Evolutionary conservation across 2,113 vertebrate genomes (phyloP), one percentile per base, ranked within the genome.

Genomic region (Addax nasomaculatus): DNA sequence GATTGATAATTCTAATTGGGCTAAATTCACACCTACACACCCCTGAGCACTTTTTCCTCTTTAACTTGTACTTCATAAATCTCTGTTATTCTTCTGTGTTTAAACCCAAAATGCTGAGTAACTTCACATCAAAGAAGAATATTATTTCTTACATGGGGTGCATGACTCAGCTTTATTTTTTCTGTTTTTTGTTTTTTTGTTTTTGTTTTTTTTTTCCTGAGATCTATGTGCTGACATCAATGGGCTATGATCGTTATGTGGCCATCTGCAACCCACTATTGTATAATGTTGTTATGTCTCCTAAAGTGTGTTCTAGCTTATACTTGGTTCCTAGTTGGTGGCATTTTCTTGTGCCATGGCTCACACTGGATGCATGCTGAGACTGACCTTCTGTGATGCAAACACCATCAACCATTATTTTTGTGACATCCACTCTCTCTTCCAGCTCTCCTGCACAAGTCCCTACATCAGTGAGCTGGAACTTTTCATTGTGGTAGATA

Each of bases 361-460:
- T 0, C 96, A 96, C 45, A 97, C 90, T 1, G 93, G 90, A 16
- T 64, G 86, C 53, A 83, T 97, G 43, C 39, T 96, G 51, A 96
- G 95, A 21, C 62, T 96, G 78, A 93, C 16, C 7, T 97, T 97
- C 58, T 97, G 90, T 80, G 78, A 96, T 58, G 79, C 12, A 7
- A 95, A 89, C 9, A 51, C 19, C n/a, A 89, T 97, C 60, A 92
- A 96, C 14, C 95, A 97, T 17, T 96, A 96, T 27, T 92, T 97
- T 0, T 97, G 95, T 84, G 89, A 96, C 5, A 83, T 96, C 17
- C 33, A 93, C 10, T 95, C 96, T 3, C 0, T 96, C 9, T 89
- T 93, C 23, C 36, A 85, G n/a, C 95, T 96, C 10, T 96, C 95
- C 7, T 96, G 96, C 8, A 95, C 64, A 5, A 90, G 67, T 19